A percentile compares a stretch with the other conserved stretches of the same genome.
phyloP scores from a whole-genome alignment of 2,888 invertebrate genomes.

The Baronia brevicornis region DNA sequence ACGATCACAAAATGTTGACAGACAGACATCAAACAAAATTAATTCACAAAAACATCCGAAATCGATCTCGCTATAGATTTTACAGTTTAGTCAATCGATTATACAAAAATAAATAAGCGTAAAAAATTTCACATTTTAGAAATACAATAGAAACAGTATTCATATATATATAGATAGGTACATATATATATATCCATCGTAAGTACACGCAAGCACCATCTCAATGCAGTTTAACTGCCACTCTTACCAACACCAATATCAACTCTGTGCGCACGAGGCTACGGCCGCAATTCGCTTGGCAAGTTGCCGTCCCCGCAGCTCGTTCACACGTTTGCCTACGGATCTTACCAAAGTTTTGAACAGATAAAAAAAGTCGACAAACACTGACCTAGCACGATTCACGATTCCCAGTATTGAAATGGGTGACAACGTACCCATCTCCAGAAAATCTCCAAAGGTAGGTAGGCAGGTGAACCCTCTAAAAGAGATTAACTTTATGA shows the following conservation, averaged over 20 bases:
- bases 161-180: no score
- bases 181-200: slow-evolving; percentile 62
- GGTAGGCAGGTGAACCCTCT: no score
- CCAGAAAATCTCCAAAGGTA: no score
- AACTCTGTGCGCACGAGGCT: slow-evolving; percentile 16
- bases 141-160: slow-evolving; percentile 39
- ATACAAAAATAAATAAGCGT: slow-evolving; percentile 57
- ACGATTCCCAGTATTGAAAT: no score
- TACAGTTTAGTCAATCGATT: slow-evolving; percentile 23
- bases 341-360: slow-evolving; percentile 22
- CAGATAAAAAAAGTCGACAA: slow-evolving; percentile 29
- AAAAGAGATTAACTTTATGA: no score
- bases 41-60: slow-evolving; percentile 34
- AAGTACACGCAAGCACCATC: slow-evolving; percentile 71
- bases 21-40: slow-evolving; percentile 30
- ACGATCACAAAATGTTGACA: slow-evolving; percentile 42
- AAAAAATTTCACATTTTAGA: slow-evolving; percentile 42
- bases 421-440: no score
- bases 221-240: slow-evolving; percentile 62
- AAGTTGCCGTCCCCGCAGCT: slow-evolving; percentile 15
- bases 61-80: slow-evolving; percentile 14
- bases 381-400: no score
- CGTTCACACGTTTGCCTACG: slow-evolving; percentile 1
- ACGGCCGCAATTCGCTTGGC: slow-evolving; percentile 33
- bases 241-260: slow-evolving; percentile 32